Base-by-base conservation (phyloP, 2,113 vertebrate species). In the Picathartes gymnocephalus region DNA sequence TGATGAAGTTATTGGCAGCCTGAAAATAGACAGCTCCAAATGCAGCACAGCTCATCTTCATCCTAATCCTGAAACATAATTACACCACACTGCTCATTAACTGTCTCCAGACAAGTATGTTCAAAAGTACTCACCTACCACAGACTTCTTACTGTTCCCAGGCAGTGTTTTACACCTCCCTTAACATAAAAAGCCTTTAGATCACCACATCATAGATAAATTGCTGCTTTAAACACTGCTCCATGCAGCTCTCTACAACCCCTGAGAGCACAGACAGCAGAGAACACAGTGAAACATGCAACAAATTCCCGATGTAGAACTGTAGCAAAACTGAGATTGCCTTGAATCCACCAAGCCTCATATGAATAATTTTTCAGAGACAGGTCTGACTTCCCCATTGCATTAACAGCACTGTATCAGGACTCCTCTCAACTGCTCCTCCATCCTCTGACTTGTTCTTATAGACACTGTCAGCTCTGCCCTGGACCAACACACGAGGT, bases 81-180 rank as follows among this genome's bases (percentile, higher is more conserved):
- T 88, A 92, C 81, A 87, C 61, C 93, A 87, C 66, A 40, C 11
- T 91, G 81, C 83, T 95, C 81, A 86, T 95, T 89, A 95, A 89
- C 89, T 53, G 65, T 76, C 87, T 92, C 87, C 68, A 95, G 73
- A 91, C 70, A 89, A 88, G 76, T 30, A 71, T 19, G 53, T 86
- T 91, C 6, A 33, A 66, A 93, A 92, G 81, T 39, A 64, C 57
- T 74, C 77, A 45, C 86, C 83, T 60, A 89, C 81, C 62, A 91
- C 42, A 92, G 84, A 45, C 47, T 82, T 73, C 80, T 80, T 39
- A 30, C 76, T 57, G 69, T 58, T 96, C 86, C 82, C 80, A 61
- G 71, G 86, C 65, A 69, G 37, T 44, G 88, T 81, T 84, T 90
- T 87, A 81, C 53, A 74, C 40, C 73, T 92, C 66, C 62, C 65